These are phyloP conservation scores for Xyrichtys novacula DNA, from an alignment of 2,797 vertebrate genomes.

Conservation along the genomic window DNA sequence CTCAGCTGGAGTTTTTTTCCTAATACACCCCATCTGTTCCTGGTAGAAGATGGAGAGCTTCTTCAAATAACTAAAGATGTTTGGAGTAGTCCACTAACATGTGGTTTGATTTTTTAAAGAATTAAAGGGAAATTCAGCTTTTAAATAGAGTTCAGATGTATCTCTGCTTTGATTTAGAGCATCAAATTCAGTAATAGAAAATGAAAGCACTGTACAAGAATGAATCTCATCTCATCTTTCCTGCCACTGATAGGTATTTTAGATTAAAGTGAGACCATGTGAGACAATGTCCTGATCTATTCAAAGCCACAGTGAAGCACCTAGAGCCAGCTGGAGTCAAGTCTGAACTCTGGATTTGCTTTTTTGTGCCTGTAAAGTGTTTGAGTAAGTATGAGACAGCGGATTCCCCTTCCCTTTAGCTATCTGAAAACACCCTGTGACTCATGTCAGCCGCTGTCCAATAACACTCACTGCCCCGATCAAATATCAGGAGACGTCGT, in stretches of 20 bases:
- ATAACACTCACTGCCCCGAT: conserved; percentile 24
- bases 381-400: conserved; percentile 23
- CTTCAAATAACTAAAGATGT: conserved; percentile 37
- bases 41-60: conserved; percentile 27
- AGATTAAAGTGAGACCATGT: conserved; percentile 43
- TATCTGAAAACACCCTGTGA: conserved; percentile 36
- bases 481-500: conserved; percentile 34
- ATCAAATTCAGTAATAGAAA: conserved; percentile 20
- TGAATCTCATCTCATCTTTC: conserved; percentile 35
- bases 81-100: conserved; percentile 36
- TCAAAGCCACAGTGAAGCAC: neutral
- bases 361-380: conserved; percentile 3
- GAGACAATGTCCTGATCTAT: conserved; percentile 15
- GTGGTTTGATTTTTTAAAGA: conserved; percentile 50
- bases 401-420: conserved; percentile 28
- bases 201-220: conserved; percentile 11
- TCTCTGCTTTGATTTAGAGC: conserved; percentile 36
- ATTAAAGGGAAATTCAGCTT: conserved; percentile 31
- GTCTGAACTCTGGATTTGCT: neutral
- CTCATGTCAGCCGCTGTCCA: conserved; percentile 27
- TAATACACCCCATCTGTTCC: conserved; percentile 34
- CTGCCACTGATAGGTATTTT: conserved; percentile 40
- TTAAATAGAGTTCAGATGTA: conserved; percentile 54
- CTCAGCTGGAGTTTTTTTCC: neutral
- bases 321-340: conserved; percentile 37